Conservation (phyloP, 2,888 invertebrate genomes). For the Lasioglossum marginatum region DNA sequence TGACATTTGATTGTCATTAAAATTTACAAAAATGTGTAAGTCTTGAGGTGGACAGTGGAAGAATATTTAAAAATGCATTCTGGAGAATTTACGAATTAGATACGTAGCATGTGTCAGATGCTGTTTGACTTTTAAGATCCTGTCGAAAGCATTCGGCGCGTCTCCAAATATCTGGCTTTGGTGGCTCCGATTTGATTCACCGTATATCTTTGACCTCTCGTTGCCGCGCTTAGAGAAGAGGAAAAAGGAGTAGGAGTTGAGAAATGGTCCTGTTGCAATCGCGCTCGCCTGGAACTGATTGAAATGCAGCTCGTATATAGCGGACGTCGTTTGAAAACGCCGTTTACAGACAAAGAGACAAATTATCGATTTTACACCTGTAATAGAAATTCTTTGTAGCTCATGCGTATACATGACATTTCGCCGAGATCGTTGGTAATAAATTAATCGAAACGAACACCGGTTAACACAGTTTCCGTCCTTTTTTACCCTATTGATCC, state of each 20-base stretch:
- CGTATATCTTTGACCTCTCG: slow-evolving; percentile 25
- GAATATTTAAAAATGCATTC: too few relatives aligned
- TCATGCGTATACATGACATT: slow-evolving; percentile 15
- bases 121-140: too few relatives aligned
- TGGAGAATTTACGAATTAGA: too few relatives aligned
- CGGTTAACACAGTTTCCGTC: slow-evolving; percentile 23
- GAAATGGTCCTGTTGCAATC: slow-evolving; percentile 13
- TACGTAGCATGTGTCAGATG: too few relatives aligned
- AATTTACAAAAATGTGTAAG: not conserved
- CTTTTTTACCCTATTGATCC: not conserved
- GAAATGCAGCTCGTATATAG: not conserved
- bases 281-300: not conserved
- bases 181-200: not conserved
- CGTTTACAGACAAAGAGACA: slow-evolving; percentile 21
- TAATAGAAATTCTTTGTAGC: slow-evolving; percentile 10
- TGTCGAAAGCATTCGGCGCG: not conserved
- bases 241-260: not conserved
- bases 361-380: slow-evolving; percentile 27
- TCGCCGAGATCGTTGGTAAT: slow-evolving; percentile 20
- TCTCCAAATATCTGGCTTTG: too few relatives aligned
- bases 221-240: not conserved
- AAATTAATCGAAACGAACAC: slow-evolving; percentile 40
- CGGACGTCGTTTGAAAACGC: slow-evolving; percentile 3
- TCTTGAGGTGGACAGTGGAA: too few relatives aligned
- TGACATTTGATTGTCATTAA: not conserved